Evolutionary conservation across 2,888 invertebrate species (phyloP).

Genomic region (Phanerotoma sp.): DNA sequence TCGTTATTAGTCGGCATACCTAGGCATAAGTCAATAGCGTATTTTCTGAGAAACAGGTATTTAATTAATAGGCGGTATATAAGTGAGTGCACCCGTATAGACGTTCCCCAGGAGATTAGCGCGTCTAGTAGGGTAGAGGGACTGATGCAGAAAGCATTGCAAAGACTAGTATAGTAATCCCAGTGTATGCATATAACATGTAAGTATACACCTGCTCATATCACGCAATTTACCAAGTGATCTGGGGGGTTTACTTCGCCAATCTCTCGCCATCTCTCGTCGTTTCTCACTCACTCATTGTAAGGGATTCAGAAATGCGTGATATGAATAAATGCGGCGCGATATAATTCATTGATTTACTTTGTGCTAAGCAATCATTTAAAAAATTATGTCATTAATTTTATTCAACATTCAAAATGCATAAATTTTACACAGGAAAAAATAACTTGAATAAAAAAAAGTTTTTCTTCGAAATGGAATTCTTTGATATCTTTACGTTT

Average conservation of each 20-base stretch:
- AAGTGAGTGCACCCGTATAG: constrained; percentile 3
- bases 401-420: too few relatives aligned
- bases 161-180: too few relatives aligned
- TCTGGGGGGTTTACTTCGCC: too few relatives aligned
- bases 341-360: background rate
- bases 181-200: background rate
- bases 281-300: constrained; percentile 2
- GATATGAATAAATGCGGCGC: constrained; percentile 6
- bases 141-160: too few relatives aligned
- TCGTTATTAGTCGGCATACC: constrained; percentile 6
- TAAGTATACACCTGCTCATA: background rate
- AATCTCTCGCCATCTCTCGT: background rate
- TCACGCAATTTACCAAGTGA: too few relatives aligned
- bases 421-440: too few relatives aligned
- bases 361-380: too few relatives aligned
- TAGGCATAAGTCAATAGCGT: constrained; percentile 2
- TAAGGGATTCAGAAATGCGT: background rate
- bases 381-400: too few relatives aligned
- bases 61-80: constrained; percentile 24
- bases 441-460: too few relatives aligned
- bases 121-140: background rate
- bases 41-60: constrained; percentile 13
- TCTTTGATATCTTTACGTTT: too few relatives aligned
- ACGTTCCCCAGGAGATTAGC: constrained; percentile 18
- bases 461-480: too few relatives aligned